These are phyloP conservation scores for Epinephelus fuscoguttatus DNA, from an alignment of 2,113 vertebrate genomes.

Conservation along the genomic window DNA sequence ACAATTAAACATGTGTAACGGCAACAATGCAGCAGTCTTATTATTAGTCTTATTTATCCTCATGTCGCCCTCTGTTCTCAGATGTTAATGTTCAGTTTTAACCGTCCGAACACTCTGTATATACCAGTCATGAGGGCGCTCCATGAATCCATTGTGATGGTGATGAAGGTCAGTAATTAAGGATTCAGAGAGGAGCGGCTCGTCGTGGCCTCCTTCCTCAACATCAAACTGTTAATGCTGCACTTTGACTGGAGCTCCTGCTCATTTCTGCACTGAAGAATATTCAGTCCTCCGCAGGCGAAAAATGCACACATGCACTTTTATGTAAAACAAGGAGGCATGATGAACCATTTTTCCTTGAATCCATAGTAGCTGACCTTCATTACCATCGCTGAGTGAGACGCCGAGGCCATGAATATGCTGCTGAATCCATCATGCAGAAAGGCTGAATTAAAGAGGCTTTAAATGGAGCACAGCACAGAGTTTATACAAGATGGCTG, in stretches of 20 bases:
- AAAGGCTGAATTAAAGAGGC: conserved; percentile 23
- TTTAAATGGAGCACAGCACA: background rate
- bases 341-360: conserved; percentile 60
- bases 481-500: background rate
- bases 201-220: conserved; percentile 7
- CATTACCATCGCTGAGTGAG: conserved; percentile 39
- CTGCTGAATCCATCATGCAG: conserved; percentile 24
- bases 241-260: conserved; percentile 48
- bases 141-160: background rate
- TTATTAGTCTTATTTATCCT: no score
- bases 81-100: no score
- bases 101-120: no score
- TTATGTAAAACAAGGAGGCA: conserved; percentile 61
- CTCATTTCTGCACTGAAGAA: conserved; percentile 12
- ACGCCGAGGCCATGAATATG: conserved; percentile 26
- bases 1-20: no score
- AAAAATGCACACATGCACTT: conserved; percentile 42
- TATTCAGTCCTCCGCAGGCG: conserved; percentile 14
- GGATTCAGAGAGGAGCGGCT: conserved; percentile 42
- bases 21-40: no score
- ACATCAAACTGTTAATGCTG: conserved; percentile 49
- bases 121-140: no score
- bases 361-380: conserved; percentile 68
- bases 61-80: no score
- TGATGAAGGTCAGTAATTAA: conserved; percentile 59